Evolutionary conservation across 2,888 invertebrate genomes (phyloP).

Genomic region (Hydropsyche betteni): DNA sequence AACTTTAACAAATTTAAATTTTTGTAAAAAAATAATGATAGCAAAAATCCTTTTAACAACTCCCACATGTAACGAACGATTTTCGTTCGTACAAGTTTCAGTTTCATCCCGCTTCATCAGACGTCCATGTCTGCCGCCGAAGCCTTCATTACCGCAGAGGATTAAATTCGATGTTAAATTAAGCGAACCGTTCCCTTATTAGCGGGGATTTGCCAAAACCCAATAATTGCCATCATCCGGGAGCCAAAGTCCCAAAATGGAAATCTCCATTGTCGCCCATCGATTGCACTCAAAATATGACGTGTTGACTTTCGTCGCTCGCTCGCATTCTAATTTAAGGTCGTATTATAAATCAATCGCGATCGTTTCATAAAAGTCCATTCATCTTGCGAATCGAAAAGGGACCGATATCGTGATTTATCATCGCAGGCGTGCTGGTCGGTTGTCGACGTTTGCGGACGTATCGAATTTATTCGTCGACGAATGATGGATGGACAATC

Average conservation of each 20-base stretch:
- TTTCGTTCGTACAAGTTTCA: not conserved
- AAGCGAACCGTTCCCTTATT: conserved; percentile 36
- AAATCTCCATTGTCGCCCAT: not conserved
- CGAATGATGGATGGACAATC: conserved; percentile 32
- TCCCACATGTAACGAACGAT: not conserved
- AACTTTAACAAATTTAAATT: too few relatives aligned
- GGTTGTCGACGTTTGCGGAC: conserved; percentile 36
- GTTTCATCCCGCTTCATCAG: not conserved
- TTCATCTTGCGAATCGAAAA: too few relatives aligned
- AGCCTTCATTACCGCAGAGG: conserved; percentile 35
- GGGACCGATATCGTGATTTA: conserved; percentile 22
- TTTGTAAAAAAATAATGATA: too few relatives aligned
- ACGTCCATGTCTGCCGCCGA: conserved; percentile 7
- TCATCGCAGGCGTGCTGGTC: conserved; percentile 39
- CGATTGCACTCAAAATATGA: conserved; percentile 2
- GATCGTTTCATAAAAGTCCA: too few relatives aligned
- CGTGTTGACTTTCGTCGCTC: not conserved
- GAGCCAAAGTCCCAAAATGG: conserved; percentile 23
- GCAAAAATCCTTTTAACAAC: too few relatives aligned
- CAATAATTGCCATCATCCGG: conserved; percentile 28
- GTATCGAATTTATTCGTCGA: conserved; percentile 28
- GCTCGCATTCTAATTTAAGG: conserved; percentile 17
- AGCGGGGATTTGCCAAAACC: conserved; percentile 36
- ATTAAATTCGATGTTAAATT: conserved; percentile 44
- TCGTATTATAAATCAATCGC: too few relatives aligned